A percentile compares a stretch with the other conserved stretches of the same genome.
These are phyloP conservation scores for Pristionchus entomophagus DNA, from an alignment of 2,888 invertebrate species.

Conservation along the genomic window DNA sequence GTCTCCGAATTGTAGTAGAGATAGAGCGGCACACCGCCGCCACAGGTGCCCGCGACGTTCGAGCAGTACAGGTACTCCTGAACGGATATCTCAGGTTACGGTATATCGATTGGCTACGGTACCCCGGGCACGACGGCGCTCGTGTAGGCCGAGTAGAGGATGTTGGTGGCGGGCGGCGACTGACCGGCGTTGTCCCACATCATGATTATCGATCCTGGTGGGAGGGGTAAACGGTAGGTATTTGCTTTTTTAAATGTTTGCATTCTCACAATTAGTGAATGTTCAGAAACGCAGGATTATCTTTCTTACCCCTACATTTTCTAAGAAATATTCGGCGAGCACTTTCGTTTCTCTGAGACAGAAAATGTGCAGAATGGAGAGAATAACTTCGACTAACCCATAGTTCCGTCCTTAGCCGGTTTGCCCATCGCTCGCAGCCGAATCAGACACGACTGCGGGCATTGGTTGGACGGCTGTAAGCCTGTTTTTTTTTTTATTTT, in stretches of 20 bases:
- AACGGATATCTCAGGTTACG: neutral
- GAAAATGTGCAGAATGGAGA: too few species aligned
- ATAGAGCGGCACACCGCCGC: constrained; percentile 50
- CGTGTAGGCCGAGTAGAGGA: constrained; percentile 38
- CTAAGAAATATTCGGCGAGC: too few species aligned
- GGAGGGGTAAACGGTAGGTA: too few species aligned
- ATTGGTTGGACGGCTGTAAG: constrained; percentile 11
- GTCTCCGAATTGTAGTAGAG: constrained; percentile 50
- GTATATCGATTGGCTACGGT: neutral
- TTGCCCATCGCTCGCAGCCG: constrained; percentile 30
- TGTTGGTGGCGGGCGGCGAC: constrained; percentile 1
- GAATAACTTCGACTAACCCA: too few species aligned
- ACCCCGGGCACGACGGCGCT: constrained; percentile 32
- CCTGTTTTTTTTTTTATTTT: neutral
- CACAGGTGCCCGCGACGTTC: neutral
- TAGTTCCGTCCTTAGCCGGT: neutral
- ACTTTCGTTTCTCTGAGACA: too few species aligned
- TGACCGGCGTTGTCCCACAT: neutral
- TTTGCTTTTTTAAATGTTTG: too few species aligned
- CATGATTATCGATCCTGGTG: constrained; percentile 9
- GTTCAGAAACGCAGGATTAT: too few species aligned
- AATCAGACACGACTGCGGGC: neutral
- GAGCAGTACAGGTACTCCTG: constrained; percentile 43
- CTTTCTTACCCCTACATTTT: too few species aligned
- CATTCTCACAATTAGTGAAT: too few species aligned